Base-by-base conservation (phyloP, 1,140 invertebrate genomes). In the Oedothorax gibbosus region DNA sequence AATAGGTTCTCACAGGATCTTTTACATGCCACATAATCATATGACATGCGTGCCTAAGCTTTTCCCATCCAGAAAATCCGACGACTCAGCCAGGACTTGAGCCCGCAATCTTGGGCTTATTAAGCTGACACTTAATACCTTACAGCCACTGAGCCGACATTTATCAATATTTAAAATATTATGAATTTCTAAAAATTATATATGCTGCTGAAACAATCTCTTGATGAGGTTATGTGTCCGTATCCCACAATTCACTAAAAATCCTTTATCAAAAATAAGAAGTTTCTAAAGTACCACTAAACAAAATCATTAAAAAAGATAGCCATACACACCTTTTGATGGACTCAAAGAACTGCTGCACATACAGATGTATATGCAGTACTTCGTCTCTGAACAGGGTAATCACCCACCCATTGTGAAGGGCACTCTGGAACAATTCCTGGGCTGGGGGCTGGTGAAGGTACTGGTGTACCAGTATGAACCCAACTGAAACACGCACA, bases 301-400 rank as follows among this genome's bases (percentile, higher is more conserved):
- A 35, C 35, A 35, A 35, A 35, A 35, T 35, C 35, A 35, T 35
- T 18, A 21, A 14, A 68, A 68, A 68, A 14, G 56, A 76, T 11
- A 76, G 14, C 35, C 53, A 15, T 7, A 60, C 64, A 85, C 87
- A 91, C 88, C 97, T 97, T 92, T 99, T 99, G 49, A 99, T 94
- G 9, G 94, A 93, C 89, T 99, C 98, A 90, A 99, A 99, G 89
- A 96, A 99, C 57, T 92, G 92, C 89, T 96, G 95, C 86, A 99
- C 95, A 88, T 98, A 99, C 35, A 95, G 93, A 91, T 99, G 98
- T 85, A 98, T 97, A 88, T 97, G 95, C 75, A 99, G 93, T 0
- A 99, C 96, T 92, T 99, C 99, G 92, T 99, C 99, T 73, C 98
- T 92, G 89, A 99, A 99, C 6, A 99, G 90, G 12, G 96, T 95